Percentiles rank a stretch among this genome's conserved stretches.
Conservation (phyloP, 2,888 invertebrate genomes). For the Venustoraphidia nigricollis region DNA sequence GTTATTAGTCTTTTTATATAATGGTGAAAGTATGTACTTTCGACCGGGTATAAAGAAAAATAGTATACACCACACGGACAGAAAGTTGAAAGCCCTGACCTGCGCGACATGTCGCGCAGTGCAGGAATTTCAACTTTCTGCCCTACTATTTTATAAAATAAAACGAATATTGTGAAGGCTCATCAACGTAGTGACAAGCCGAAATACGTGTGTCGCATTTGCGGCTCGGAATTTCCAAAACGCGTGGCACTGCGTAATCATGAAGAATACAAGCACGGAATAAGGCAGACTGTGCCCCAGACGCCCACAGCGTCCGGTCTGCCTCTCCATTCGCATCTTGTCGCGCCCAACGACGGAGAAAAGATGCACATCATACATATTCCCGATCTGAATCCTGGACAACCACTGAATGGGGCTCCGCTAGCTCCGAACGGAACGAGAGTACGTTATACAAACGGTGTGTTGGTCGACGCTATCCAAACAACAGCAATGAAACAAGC, state of each 20-base stretch:
- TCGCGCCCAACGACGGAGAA: constrained; percentile 12
- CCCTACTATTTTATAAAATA: too few species aligned
- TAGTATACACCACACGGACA: too few species aligned
- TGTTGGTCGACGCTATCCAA: constrained; percentile 53
- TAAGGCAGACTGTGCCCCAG: constrained; percentile 22
- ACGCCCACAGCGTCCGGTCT: constrained; percentile 3
- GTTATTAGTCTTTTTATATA: too few species aligned
- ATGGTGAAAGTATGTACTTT: too few species aligned
- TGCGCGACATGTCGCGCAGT: too few species aligned
- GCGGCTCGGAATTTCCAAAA: constrained; percentile 36
- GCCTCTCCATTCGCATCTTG: constrained; percentile 11
- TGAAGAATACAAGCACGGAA: constrained; percentile 38
- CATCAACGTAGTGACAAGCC: constrained; percentile 36
- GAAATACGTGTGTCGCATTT: constrained; percentile 34
- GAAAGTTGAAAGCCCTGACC: too few species aligned
- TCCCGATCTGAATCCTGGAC: neutral
- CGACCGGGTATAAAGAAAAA: too few species aligned
- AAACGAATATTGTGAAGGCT: constrained; percentile 17
- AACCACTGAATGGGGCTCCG: neutral
- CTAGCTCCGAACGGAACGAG: neutral
- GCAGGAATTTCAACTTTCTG: too few species aligned
- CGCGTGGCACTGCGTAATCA: constrained; percentile 36
- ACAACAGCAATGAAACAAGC: constrained; percentile 56
- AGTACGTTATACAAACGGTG: constrained; percentile 30
- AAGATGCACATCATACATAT: constrained; percentile 5